Evolutionary conservation across 2,797 vertebrate genomes (phyloP), one percentile per base, ranked within the genome.

Genomic region (Sebastes hubbsi): DNA sequence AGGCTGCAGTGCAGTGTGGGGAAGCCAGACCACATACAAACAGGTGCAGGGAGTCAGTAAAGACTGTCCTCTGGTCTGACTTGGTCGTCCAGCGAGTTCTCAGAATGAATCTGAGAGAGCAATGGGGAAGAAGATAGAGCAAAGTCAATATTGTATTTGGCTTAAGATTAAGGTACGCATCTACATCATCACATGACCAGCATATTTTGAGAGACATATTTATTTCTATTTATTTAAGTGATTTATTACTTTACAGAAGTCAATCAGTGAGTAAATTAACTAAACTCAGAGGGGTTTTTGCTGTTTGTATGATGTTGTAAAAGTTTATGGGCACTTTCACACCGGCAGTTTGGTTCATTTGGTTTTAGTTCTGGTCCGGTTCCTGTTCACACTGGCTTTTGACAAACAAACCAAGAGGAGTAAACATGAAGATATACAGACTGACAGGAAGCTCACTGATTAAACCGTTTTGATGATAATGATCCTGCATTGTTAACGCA

Each of bases 1-100:
- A 94, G 79, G 95, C 95, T 0, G 62, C 4, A 18, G 83, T 90
- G 61, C 96, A 98, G 13, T 87, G 69, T 0, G 82, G 58, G 0
- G 97, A 97, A 0, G 97, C 96, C 84, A 99, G 94, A 8, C 97
- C 98, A 0, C 97, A 97, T 12, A 99, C 84, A 65, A 95, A 98
- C 68, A 96, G 88, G 78, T 97, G 94, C 74, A 98, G 94, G 58
- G 91, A 95, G 84, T 97, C 97, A 0, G 94, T 92, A 25, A 98
- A 96, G 22, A 94, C 89, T 0, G 89, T 95, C 77, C 91, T 96
- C 30, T 95, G 89, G 75, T 97, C 95, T 1, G 94, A 95, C 86
- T 95, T 96, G 20, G 91, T 94, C 1, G 88, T 95, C 98, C 98
- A 99, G 70, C 95, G 96, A 14, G 96, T 97, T 92, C 95, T 97